These are phyloP conservation scores for Acanthosoma haemorrhoidale DNA, from an alignment of 2,888 invertebrate genomes.

Conservation along the genomic window DNA sequence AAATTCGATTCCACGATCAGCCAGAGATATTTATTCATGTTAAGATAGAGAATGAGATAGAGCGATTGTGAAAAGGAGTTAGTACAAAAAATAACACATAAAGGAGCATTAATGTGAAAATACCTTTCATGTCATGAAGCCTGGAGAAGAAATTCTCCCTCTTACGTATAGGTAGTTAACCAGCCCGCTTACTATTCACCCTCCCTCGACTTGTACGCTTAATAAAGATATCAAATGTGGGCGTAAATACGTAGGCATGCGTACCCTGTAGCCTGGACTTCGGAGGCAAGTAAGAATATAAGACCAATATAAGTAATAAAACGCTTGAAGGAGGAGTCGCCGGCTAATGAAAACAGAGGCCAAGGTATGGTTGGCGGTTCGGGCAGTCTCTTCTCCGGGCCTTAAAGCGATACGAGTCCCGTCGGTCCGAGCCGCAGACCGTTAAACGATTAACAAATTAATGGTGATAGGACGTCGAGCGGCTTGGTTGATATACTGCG, in stretches of 20 bases:
- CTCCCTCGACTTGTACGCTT: no score
- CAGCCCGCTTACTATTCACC: no score
- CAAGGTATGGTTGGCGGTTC: not conserved
- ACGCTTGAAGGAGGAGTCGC: not conserved
- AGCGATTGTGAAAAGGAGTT: no score
- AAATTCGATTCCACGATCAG: no score
- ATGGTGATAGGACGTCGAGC: not conserved
- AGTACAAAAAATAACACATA: no score
- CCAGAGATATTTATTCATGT: no score
- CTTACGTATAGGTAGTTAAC: no score
- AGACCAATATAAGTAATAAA: not conserved
- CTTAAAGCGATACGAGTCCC: not conserved
- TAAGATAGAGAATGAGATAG: no score
- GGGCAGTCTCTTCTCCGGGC: no score
- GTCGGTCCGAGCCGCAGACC: not conserved
- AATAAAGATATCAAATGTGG: not conserved
- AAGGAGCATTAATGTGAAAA: no score
- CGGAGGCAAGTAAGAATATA: not conserved
- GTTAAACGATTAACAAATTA: slow-evolving; percentile 10
- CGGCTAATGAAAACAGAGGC: not conserved
- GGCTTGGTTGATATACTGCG: not conserved
- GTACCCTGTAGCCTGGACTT: not conserved
- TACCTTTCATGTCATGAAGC: no score
- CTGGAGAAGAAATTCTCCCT: no score
- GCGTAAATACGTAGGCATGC: not conserved